phyloP scores from a whole-genome alignment of 2,113 vertebrate genomes.

The Dasypus novemcinctus region DNA sequence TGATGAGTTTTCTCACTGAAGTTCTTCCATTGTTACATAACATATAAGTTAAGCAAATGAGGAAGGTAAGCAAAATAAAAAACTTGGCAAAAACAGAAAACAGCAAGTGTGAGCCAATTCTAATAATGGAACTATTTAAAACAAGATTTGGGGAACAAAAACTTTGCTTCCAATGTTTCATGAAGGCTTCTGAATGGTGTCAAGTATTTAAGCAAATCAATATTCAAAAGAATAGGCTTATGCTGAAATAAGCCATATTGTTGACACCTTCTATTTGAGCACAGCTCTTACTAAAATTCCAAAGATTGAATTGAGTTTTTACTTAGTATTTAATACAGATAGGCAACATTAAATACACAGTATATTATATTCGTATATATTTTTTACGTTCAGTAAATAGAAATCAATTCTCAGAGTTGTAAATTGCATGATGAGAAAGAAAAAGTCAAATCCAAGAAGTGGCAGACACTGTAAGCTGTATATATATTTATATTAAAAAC shows the following conservation, averaged over 20 bases:
- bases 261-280: background rate
- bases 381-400: background rate
- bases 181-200: background rate
- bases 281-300: background rate
- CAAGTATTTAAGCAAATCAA: background rate
- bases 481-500: conserved; percentile 18
- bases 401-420: background rate
- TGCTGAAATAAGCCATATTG: background rate
- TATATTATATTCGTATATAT: background rate
- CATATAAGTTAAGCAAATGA: background rate
- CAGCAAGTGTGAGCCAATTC: background rate
- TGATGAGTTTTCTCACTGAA: background rate
- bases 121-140: background rate
- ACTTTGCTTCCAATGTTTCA: background rate
- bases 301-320: conserved; percentile 3
- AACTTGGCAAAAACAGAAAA: background rate
- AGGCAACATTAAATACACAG: background rate
- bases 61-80: background rate
- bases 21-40: background rate
- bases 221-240: background rate
- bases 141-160: background rate
- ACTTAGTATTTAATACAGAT: conserved; percentile 18
- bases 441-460: conserved; percentile 15
- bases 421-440: background rate
- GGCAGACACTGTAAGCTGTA: background rate